phyloP scores from a whole-genome alignment of 2,888 invertebrate genomes.

The Agriopis marginaria region DNA sequence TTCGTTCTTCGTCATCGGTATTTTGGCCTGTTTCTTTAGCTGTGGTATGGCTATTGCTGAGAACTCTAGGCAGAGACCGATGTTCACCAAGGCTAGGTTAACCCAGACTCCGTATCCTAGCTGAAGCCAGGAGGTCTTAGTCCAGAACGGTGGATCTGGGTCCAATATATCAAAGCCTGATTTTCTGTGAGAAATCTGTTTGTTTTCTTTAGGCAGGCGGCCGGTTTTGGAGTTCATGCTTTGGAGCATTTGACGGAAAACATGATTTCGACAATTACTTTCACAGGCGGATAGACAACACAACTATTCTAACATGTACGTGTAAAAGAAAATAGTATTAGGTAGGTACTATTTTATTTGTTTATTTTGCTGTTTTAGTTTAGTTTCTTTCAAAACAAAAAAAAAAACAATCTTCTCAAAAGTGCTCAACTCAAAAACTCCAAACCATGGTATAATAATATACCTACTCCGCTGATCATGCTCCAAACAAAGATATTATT shows the following conservation, averaged over 20 bases:
- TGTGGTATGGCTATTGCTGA: slow-evolving; percentile 87
- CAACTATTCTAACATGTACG: neutral
- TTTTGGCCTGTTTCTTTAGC: slow-evolving; percentile 70
- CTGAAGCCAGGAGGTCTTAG: slow-evolving; percentile 64
- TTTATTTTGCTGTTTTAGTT: neutral
- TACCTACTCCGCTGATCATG: too few species aligned
- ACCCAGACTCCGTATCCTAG: slow-evolving; percentile 67
- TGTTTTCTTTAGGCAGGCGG: neutral
- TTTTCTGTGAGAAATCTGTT: neutral
- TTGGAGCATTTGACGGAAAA: neutral
- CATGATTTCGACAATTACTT: neutral
- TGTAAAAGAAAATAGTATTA: neutral
- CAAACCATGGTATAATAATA: too few species aligned
- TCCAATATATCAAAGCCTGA: slow-evolving; percentile 3
- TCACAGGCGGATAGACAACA: neutral
- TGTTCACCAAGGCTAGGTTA: slow-evolving; percentile 85
- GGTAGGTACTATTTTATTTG: neutral
- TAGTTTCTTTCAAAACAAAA: neutral
- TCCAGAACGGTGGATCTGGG: slow-evolving; percentile 62
- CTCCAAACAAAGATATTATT: too few species aligned
- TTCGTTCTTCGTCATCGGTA: slow-evolving; percentile 74
- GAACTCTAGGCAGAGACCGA: slow-evolving; percentile 87
- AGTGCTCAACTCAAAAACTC: too few species aligned
- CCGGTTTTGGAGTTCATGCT: neutral
- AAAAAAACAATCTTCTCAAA: too few species aligned